These are phyloP conservation scores for Diplodus puntazzo DNA, from an alignment of 2,797 vertebrate genomes.

Conservation along the genomic window DNA sequence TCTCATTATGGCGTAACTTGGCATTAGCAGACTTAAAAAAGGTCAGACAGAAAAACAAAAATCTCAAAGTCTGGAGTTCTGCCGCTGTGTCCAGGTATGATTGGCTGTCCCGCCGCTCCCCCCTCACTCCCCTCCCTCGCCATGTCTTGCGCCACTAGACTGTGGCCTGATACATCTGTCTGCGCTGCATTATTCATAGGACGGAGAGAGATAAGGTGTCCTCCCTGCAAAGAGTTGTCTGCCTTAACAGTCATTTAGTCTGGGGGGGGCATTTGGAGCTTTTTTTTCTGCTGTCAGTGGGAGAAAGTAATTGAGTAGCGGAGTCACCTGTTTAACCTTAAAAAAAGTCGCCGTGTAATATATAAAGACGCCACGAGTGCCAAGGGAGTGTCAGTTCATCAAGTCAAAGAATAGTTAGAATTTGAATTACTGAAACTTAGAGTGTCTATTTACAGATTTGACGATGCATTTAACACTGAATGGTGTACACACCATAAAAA, in stretches of 20 bases:
- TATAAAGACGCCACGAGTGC: neutral
- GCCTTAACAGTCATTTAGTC: slow-evolving; percentile 33
- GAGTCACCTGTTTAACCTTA: slow-evolving; percentile 5
- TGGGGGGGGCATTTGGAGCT: too few relatives aligned
- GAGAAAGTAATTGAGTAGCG: neutral
- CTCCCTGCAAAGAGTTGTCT: slow-evolving; percentile 35
- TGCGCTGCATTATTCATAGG: slow-evolving; percentile 71
- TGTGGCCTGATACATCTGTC: slow-evolving; percentile 63
- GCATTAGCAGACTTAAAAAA: slow-evolving; percentile 65
- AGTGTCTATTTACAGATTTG: neutral
- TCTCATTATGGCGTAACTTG: slow-evolving; percentile 62
- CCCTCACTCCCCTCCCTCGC: neutral
- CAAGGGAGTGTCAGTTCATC: neutral
- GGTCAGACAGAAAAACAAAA: slow-evolving; percentile 67
- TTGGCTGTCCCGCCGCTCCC: slow-evolving; percentile 42
- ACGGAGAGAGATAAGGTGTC: slow-evolving; percentile 44
- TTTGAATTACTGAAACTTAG: neutral
- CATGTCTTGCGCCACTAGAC: slow-evolving; percentile 63
- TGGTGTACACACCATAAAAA: neutral
- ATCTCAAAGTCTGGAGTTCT: slow-evolving; percentile 56
- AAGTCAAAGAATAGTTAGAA: neutral
- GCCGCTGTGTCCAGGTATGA: slow-evolving; percentile 62
- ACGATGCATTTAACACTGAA: neutral
- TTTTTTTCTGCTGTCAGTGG: neutral
- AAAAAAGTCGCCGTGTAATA: neutral